Evolutionary conservation across 2,797 vertebrate species (phyloP), one percentile per base, ranked within the genome.

Genomic region (Melanotaenia pygmaea): DNA sequence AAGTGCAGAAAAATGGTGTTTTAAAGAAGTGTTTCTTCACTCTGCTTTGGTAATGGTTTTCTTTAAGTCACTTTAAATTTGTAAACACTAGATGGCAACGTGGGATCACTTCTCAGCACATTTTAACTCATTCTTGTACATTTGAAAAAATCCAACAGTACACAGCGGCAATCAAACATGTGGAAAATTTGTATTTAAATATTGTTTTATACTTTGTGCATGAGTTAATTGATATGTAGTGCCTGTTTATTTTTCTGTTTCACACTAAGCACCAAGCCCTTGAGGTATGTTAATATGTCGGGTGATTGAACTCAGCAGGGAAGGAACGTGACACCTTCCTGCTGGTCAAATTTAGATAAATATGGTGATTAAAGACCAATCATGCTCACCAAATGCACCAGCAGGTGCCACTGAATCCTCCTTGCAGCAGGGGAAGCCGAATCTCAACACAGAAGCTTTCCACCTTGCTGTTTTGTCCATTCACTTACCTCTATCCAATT

Each of bases 61-160:
- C 28, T 65, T 69, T 13, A 26, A 34, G n/a, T 40, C 6, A 26
- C 0, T 11, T 0, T 28, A 30, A 3, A 1, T 4, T 57, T 60
- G 14, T 4, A 10, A 75, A 67, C 89, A 87, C 74, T 64, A 90
- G 91, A 77, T 85, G 86, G 87, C 37, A 28, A 60, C 59, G 63
- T 82, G 56, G 45, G 57, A 67, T 78, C 64, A 61, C 1, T 66
- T 16, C 12, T 56, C 24, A 50, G 1, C 9, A 12, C 45, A 32
- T 16, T n/a, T 22, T 26, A 3, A 3, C n/a, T 67, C 8, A 5
- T 40, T 3, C 45, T 12, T 67, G 34, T 51, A n/a, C 16, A 45
- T 45, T 45, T 45, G 3, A 4, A 45, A 6, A 45, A 45, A 45
- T 40, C 13, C 65, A 67, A 16, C n/a, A 63, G 38, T 13, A 20